Base-by-base conservation (phyloP, 2,113 vertebrate genomes). In the Etheostoma spectabile region DNA sequence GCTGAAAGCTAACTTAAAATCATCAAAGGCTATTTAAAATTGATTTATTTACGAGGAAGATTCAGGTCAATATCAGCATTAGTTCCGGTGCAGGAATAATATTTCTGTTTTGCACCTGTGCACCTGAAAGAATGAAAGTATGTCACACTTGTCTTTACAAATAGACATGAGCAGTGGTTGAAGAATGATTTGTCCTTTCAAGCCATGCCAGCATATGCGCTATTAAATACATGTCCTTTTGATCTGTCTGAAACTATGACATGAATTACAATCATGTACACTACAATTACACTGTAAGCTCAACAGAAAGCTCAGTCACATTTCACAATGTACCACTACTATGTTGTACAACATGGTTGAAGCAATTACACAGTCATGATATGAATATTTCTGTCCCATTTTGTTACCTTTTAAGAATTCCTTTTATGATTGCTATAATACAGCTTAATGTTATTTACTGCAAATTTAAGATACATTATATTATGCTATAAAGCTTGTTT, bases 61-160 rank as follows among this genome's bases (percentile, higher is more conserved):
- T 70, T 74, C 13, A 60, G 42, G 61, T 75, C 45, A 62, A 75
- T 65, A 49, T 83, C 53, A 75, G 53, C 71, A 46, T 77, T 30
- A 21, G 75, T 74, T 77, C 60, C 18, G 22, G 63, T 1, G 11
- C 21, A 18, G 38, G 77, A 82, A 19, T 76, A 69, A 75, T 75
- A 85, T 88, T 86, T 85, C 79, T 61, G 83, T 64, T 70, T 74
- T 81, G 86, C 91, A 91, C 80, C 88, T 91, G 89, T 91, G 82
- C 87, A 91, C 85, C 82, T 88, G 86, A 83, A 86, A 86, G 89
- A 91, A 91, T 89, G 82, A 83, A 82, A 86, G 80, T 19, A 82
- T 92, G 92, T 88, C 68, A 53, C 89, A 89, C 78, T 84, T 84
- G 92, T 88, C 88, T 91, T 91, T 87, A 73, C 92, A 91, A 92